A percentile compares a stretch with the other conserved stretches of the same genome.
These are phyloP conservation scores for Acipenser transmontanus DNA, from an alignment of 2,797 vertebrate genomes.

Conservation along the genomic window DNA sequence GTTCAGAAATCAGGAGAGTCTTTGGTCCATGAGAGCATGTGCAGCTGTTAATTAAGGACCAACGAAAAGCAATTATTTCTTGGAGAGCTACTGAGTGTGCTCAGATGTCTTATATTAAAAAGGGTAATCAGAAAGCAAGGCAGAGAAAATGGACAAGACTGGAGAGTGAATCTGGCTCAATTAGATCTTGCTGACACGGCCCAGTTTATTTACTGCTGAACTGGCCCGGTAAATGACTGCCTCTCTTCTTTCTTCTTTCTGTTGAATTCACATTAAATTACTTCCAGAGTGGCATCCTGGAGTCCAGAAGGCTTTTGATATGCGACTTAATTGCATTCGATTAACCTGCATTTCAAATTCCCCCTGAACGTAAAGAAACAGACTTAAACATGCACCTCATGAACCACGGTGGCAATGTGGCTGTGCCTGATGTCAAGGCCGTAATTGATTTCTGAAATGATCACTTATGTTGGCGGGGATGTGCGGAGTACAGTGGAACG, in stretches of 20 bases:
- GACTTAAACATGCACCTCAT: conserved; percentile 1
- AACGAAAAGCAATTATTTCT: conserved; percentile 29
- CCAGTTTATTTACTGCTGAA: conserved; percentile 55
- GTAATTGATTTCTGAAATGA: conserved; percentile 7
- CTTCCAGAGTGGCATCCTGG: conserved; percentile 13
- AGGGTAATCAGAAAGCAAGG: conserved; percentile 42
- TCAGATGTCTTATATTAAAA: conserved; percentile 29
- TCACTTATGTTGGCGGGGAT: not conserved
- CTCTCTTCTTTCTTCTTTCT: conserved; percentile 15
- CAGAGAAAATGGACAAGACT: conserved; percentile 41
- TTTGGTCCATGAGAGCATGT: too few species aligned
- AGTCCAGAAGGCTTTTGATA: conserved; percentile 28
- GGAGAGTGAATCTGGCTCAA: conserved; percentile 42
- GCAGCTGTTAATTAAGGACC: conserved; percentile 37
- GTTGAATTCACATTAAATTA: not conserved
- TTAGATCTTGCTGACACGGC: conserved; percentile 48
- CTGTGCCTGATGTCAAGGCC: not conserved
- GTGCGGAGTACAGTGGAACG: not conserved
- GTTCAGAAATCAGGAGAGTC: too few species aligned
- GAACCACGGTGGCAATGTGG: not conserved
- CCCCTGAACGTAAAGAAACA: not conserved
- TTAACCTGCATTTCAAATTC: conserved; percentile 20
- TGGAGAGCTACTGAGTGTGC: conserved; percentile 25
- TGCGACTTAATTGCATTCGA: conserved; percentile 29
- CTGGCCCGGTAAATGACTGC: conserved; percentile 54